A percentile compares a stretch with the other conserved stretches of the same genome.
Conservation (phyloP, 2,797 vertebrate genomes). For the Diplodus sargus region DNA sequence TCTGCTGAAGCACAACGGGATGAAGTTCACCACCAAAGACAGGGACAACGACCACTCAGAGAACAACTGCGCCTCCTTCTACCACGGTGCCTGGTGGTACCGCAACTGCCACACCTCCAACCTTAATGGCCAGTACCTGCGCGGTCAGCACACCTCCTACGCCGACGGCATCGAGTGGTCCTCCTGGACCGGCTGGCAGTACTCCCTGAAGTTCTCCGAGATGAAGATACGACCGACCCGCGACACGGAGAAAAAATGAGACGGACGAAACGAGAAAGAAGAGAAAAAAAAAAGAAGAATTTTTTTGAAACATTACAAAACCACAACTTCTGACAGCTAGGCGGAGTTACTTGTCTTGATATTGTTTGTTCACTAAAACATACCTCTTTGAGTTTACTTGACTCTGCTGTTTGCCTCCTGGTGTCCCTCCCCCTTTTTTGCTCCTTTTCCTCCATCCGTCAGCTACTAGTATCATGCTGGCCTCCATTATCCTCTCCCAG, state of each 20-base stretch:
- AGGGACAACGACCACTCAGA: conserved; percentile 96
- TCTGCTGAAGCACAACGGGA: conserved; percentile 95
- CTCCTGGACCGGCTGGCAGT: conserved; percentile 99
- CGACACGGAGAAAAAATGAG: conserved; percentile 88
- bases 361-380: conserved; percentile 71
- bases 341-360: conserved; percentile 64
- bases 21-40: conserved; percentile 99
- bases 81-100: conserved; percentile 99
- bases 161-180: conserved; percentile 98
- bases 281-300: conserved; percentile 11
- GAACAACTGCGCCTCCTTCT: conserved; percentile 98
- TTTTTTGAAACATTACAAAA: conserved; percentile 62
- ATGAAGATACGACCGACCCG: conserved; percentile 95
- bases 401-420: conserved; percentile 60
- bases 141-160: conserved; percentile 95
- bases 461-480: conserved; percentile 53
- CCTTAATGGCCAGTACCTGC: conserved; percentile 97
- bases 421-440: conserved; percentile 47
- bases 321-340: conserved; percentile 66
- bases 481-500: conserved; percentile 30
- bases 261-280: conserved; percentile 17
- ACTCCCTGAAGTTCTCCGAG: conserved; percentile 97
- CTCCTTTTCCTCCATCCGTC: conserved; percentile 48
- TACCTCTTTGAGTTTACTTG: conserved; percentile 66
- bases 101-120: conserved; percentile 99